A percentile compares a stretch with the other conserved stretches of the same genome.
Evolutionary conservation across 2,113 vertebrate genomes (phyloP).

Genomic region (Myocastor coypus): DNA sequence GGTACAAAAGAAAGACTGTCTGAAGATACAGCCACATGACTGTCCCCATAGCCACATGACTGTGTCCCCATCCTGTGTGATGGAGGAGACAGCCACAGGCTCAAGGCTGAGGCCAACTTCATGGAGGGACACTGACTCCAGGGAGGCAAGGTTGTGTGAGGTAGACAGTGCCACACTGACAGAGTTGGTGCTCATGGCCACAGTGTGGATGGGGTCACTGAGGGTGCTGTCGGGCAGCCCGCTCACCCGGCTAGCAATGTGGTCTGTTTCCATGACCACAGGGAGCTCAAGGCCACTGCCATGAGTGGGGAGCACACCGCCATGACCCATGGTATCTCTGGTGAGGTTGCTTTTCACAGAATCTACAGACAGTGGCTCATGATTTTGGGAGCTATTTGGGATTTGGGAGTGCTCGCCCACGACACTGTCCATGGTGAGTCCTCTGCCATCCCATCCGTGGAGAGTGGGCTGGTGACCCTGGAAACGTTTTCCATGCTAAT

Average conservation of each 20-base stretch:
- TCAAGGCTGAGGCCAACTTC: conserved; percentile 95
- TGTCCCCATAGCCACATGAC: conserved; percentile 94
- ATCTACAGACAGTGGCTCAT: conserved; percentile 90
- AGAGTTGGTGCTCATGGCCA: conserved; percentile 93
- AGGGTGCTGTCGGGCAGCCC: conserved; percentile 90
- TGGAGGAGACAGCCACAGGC: conserved; percentile 94
- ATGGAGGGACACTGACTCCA: conserved; percentile 95
- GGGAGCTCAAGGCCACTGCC: conserved; percentile 94
- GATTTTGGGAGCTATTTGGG: conserved; percentile 88
- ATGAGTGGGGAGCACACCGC: conserved; percentile 93
- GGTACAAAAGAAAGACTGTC: conserved; percentile 96
- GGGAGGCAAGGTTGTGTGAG: conserved; percentile 92
- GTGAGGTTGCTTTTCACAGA: conserved; percentile 87
- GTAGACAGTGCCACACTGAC: conserved; percentile 97
- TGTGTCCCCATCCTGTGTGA: conserved; percentile 94
- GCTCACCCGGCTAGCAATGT: conserved; percentile 88
- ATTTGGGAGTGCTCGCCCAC: conserved; percentile 92
- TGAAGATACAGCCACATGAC: conserved; percentile 90
- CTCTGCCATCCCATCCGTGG: conserved; percentile 94
- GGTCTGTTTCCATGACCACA: conserved; percentile 95
- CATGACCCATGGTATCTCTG: conserved; percentile 91
- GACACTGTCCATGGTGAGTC: conserved; percentile 94
- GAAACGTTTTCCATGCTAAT: conserved; percentile 94
- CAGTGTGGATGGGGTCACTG: conserved; percentile 93
- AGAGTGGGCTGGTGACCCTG: conserved; percentile 96